phyloP scores from a whole-genome alignment of 2,888 invertebrate genomes.

The Thysanoteuthis rhombus region DNA sequence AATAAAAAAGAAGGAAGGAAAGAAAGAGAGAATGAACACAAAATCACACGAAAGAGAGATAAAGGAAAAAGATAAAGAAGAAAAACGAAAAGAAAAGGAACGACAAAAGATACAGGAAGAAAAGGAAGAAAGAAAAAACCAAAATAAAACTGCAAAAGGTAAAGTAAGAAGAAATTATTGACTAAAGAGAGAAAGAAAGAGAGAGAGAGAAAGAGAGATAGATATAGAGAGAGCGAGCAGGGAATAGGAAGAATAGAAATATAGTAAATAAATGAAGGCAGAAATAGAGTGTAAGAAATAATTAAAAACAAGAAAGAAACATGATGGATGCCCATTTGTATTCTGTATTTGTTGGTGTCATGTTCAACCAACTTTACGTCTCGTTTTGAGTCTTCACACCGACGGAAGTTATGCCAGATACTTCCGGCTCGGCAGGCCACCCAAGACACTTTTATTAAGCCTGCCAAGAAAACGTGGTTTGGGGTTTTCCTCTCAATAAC shows the following conservation, averaged over 20 bases:
- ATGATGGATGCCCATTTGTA: background rate
- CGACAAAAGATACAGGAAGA: too few species aligned
- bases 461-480: background rate
- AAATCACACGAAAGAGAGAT: too few species aligned
- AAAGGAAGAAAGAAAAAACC: too few species aligned
- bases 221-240: too few species aligned
- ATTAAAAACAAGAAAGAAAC: background rate
- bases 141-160: too few species aligned
- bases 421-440: background rate
- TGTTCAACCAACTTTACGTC: background rate
- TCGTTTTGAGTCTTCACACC: background rate
- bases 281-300: background rate
- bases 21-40: too few species aligned
- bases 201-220: too few species aligned
- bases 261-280: background rate
- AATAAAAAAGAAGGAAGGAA: too few species aligned
- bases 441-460: background rate
- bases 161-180: too few species aligned
- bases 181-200: too few species aligned
- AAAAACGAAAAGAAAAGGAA: too few species aligned
- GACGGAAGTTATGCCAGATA: background rate
- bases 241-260: background rate
- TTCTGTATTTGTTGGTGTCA: background rate
- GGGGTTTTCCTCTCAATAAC: background rate
- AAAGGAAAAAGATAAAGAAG: too few species aligned